A percentile compares a stretch with the other conserved stretches of the same genome.
phyloP scores from a whole-genome alignment of 1,140 invertebrate species.

The Venturia canescens region DNA sequence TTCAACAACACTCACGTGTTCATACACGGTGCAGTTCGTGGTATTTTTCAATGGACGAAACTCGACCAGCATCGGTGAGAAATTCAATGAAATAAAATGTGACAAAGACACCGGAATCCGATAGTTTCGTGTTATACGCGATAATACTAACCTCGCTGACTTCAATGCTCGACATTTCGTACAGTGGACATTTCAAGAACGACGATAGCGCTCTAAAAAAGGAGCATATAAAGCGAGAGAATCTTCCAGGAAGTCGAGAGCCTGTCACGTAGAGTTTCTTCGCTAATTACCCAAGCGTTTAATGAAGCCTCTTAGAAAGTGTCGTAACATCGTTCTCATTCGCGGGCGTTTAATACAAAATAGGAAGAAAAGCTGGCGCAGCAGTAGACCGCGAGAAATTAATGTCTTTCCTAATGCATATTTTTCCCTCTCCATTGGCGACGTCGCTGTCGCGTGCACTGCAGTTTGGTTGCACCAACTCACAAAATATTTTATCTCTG shows the following conservation, averaged over 20 bases:
- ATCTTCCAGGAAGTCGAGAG: constrained; percentile 30
- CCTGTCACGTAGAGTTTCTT: constrained; percentile 13
- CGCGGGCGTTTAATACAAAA: not conserved
- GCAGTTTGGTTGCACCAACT: constrained; percentile 13
- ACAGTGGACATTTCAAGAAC: no score
- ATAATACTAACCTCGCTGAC: no score
- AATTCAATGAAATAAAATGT: no score
- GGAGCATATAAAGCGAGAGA: not conserved
- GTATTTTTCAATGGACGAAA: no score
- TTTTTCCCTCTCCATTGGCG: not conserved
- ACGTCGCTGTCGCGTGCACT: not conserved
- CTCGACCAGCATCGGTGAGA: no score
- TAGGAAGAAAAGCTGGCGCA: not conserved
- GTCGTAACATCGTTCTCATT: constrained; percentile 40
- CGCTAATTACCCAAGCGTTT: constrained; percentile 28
- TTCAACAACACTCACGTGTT: no score
- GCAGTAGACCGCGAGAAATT: constrained; percentile 32
- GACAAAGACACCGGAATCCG: no score
- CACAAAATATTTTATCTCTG: not conserved
- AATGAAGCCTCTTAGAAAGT: constrained; percentile 43
- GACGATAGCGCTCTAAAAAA: no score
- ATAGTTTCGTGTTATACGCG: no score
- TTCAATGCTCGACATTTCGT: no score
- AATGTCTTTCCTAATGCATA: constrained; percentile 43
- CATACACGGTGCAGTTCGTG: no score